phyloP scores from a whole-genome alignment of 2,113 vertebrate genomes.

The Piliocolobus tephrosceles region DNA sequence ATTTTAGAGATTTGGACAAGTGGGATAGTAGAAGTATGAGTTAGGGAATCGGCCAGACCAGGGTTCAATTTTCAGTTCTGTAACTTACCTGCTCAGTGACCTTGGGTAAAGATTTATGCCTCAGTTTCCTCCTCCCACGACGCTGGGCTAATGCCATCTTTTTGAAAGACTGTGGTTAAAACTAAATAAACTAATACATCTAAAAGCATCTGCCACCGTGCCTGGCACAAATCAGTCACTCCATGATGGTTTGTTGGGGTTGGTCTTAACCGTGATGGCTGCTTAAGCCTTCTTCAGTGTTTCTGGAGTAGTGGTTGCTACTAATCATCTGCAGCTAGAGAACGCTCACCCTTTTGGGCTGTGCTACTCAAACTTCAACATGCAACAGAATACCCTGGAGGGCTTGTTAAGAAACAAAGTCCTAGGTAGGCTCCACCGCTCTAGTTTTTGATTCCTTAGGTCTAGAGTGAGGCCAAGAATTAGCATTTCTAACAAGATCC shows the following conservation, averaged over 20 bases:
- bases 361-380: neutral
- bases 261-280: neutral
- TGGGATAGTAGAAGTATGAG: neutral
- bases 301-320: neutral
- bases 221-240: neutral
- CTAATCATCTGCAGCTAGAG: neutral
- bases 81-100: neutral
- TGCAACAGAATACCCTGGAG: neutral
- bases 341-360: neutral
- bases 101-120: neutral
- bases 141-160: neutral
- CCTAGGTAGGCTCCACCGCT: neutral
- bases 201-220: neutral
- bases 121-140: neutral
- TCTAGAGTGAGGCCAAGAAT: neutral
- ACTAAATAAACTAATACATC: neutral
- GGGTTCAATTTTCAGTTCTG: neutral
- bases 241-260: neutral
- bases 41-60: neutral
- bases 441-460: neutral
- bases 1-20: neutral
- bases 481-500: neutral
- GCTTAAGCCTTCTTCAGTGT: neutral
- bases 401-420: neutral
- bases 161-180: neutral